A percentile compares a stretch with the other conserved stretches of the same genome.
Conservation (phyloP, 2,797 vertebrate genomes). For the Argentina silus region DNA sequence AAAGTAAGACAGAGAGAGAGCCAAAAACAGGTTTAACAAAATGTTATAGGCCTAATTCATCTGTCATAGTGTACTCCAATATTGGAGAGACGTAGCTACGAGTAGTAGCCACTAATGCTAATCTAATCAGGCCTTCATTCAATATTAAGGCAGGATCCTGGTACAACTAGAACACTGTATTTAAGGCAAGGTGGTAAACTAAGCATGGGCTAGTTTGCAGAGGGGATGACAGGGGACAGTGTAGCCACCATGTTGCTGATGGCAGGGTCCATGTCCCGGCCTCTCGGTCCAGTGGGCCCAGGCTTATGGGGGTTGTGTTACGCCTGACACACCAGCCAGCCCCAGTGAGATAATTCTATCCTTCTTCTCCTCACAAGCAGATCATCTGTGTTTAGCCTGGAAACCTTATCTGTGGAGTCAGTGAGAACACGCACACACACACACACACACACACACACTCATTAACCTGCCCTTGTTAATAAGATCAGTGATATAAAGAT, state of each 20-base stretch:
- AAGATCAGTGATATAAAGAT: conserved; percentile 4
- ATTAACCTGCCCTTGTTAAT: neutral
- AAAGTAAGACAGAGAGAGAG: neutral
- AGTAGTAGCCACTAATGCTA: neutral
- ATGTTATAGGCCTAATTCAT: neutral
- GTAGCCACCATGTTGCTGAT: neutral
- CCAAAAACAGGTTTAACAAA: no score
- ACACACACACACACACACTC: conserved; percentile 9
- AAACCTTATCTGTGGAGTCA: conserved; percentile 55
- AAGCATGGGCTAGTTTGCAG: neutral
- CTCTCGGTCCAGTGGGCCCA: neutral
- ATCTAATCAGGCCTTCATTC: neutral
- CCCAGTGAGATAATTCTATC: conserved; percentile 36
- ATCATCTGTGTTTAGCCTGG: conserved; percentile 54
- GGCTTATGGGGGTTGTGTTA: conserved; percentile 31
- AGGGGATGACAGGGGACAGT: neutral
- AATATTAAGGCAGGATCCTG: no score
- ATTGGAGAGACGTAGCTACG: no score
- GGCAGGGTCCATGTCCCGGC: neutral
- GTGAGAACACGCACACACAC: conserved; percentile 14
- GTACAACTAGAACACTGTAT: no score
- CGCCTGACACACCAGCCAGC: conserved; percentile 22
- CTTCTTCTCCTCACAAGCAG: conserved; percentile 44
- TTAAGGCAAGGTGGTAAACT: neutral
- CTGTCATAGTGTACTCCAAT: neutral